phyloP scores from a whole-genome alignment of 2,888 invertebrate species.

The Agonopterix subpropinquella region DNA sequence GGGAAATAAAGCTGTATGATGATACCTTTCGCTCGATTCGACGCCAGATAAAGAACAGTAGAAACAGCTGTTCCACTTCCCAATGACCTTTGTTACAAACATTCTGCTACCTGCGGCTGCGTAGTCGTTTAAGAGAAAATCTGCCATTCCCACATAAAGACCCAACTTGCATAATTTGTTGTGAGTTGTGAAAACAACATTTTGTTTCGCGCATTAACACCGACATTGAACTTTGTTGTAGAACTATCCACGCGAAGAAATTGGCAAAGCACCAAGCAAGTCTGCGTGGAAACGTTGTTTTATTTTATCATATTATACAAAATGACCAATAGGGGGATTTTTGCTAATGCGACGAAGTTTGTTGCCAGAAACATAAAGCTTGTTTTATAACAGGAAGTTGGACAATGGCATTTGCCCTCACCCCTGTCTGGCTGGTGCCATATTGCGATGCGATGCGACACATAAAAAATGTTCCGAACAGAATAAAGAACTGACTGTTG shows the following conservation, averaged over 20 bases:
- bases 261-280: conserved; percentile 55
- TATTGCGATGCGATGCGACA: conserved; percentile 16
- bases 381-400: conserved; percentile 21
- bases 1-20: conserved; percentile 49
- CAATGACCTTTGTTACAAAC: conserved; percentile 66
- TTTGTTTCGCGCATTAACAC: conserved; percentile 6
- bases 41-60: conserved; percentile 57
- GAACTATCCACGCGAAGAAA: conserved; percentile 34
- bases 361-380: conserved; percentile 10
- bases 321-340: no score
- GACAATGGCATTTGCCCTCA: conserved; percentile 27
- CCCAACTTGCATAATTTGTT: neutral
- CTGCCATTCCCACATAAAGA: neutral
- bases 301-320: no score
- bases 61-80: conserved; percentile 63
- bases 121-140: conserved; percentile 7
- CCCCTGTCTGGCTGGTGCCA: conserved; percentile 15
- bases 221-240: conserved; percentile 58
- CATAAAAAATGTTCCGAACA: no score
- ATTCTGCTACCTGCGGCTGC: conserved; percentile 14
- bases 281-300: conserved; percentile 12
- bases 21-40: conserved; percentile 70
- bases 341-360: conserved; percentile 5
- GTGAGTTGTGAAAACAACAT: neutral
- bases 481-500: no score